A percentile compares a stretch with the other conserved stretches of the same genome.
These are phyloP conservation scores for Dendrolimus houi DNA, from an alignment of 2,888 invertebrate species.

Conservation along the genomic window DNA sequence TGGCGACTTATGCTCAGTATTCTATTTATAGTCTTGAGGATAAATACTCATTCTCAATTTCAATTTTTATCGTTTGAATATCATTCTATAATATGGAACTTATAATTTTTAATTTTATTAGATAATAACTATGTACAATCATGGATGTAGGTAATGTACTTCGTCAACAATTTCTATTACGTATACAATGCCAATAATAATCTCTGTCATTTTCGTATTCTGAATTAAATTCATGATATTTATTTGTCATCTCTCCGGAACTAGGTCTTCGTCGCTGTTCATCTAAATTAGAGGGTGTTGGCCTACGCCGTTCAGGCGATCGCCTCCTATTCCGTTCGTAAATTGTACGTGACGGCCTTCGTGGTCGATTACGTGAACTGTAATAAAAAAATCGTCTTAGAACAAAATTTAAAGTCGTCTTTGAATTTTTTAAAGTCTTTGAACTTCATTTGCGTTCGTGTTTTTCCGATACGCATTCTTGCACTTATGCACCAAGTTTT, in stretches of 20 bases:
- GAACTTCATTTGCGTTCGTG: constrained; percentile 31
- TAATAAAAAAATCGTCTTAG: constrained; percentile 9
- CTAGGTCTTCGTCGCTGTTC: constrained; percentile 1
- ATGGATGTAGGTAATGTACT: no score
- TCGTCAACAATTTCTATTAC: constrained; percentile 44
- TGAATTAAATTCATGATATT: constrained; percentile 33
- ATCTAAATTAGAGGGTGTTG: constrained; percentile 15
- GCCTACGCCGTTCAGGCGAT: constrained; percentile 36
- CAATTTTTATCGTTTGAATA: no score
- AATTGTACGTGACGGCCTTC: constrained; percentile 44
- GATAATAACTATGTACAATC: no score
- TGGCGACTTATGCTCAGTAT: no score
- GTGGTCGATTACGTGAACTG: constrained; percentile 42
- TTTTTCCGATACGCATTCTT: constrained; percentile 23
- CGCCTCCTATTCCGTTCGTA: constrained; percentile 50
- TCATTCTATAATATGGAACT: no score
- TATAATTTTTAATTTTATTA: no score
- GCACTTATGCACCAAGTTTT: constrained; percentile 9
- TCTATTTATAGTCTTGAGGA: no score
- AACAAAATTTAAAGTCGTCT: constrained; percentile 7
- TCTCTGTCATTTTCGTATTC: constrained; percentile 40
- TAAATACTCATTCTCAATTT: no score
- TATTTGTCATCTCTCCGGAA: constrained; percentile 12
- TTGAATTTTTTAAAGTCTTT: constrained; percentile 22
- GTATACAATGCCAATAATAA: constrained; percentile 40